Evolutionary conservation across 2,888 invertebrate species (phyloP).

Genomic region (Pomacea canaliculata): DNA sequence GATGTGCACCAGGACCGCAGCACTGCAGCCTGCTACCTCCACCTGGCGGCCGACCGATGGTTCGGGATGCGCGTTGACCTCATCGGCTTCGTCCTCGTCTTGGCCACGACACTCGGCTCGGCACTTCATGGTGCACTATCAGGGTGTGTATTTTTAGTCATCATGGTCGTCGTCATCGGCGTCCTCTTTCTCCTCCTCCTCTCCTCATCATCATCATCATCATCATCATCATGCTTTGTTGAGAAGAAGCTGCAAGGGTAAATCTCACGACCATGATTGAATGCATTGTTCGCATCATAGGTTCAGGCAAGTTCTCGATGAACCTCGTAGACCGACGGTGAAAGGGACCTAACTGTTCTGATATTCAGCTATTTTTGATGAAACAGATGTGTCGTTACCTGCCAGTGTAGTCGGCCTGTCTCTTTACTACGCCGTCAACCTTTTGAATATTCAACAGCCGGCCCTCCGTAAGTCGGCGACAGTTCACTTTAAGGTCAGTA

Average conservation of each 20-base stretch:
- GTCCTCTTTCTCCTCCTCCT: too few relatives aligned
- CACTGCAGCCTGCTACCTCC: conserved; percentile 52
- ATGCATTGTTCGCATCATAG: too few relatives aligned
- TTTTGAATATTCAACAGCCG: conserved; percentile 49
- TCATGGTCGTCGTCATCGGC: too few relatives aligned
- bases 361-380: not conserved
- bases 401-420: conserved; percentile 48
- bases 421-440: conserved; percentile 46
- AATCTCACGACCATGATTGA: too few relatives aligned
- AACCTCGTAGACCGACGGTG: too few relatives aligned
- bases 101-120: conserved; percentile 36
- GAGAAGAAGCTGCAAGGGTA: too few relatives aligned
- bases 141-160: conserved; percentile 28
- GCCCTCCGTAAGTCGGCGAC: conserved; percentile 49
- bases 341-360: not conserved
- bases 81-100: conserved; percentile 41
- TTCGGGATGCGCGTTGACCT: conserved; percentile 51
- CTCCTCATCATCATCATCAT: too few relatives aligned
- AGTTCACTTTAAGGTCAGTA: conserved; percentile 48
- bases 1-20: conserved; percentile 69
- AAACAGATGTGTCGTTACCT: conserved; percentile 34
- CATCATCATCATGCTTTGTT: too few relatives aligned
- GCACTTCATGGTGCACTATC: conserved; percentile 40
- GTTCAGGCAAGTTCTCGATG: too few relatives aligned
- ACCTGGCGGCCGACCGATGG: conserved; percentile 51